A percentile compares a stretch with the other conserved stretches of the same genome.
Conservation (phyloP, 2,113 vertebrate genomes). For the Tragelaphus buxtoni region DNA sequence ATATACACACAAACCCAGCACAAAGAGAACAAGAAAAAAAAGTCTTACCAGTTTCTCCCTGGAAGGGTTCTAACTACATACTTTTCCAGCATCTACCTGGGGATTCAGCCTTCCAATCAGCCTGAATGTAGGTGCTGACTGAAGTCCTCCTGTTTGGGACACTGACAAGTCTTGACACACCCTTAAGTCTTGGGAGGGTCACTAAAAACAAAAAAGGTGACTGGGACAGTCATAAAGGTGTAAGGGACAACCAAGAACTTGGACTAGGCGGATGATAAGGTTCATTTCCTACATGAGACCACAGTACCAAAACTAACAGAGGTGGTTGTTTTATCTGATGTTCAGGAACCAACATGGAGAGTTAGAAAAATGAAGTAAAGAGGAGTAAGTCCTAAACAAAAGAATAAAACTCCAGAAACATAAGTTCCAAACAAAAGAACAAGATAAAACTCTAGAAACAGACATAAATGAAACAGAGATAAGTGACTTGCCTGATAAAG, state of each 20-base stretch:
- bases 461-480: not conserved
- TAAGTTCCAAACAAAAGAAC: not conserved
- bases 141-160: not conserved
- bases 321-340: not conserved
- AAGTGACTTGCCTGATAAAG: not conserved
- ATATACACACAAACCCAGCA: not conserved
- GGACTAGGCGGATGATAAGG: not conserved
- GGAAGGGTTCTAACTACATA: not conserved
- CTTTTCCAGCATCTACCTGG: not conserved
- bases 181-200: not conserved
- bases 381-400: not conserved
- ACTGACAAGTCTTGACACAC: not conserved
- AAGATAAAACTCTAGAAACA: not conserved
- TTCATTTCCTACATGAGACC: not conserved
- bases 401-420: not conserved
- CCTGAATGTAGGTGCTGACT: not conserved
- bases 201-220: not conserved
- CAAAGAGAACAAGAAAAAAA: not conserved
- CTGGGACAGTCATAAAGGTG: not conserved
- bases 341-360: not conserved
- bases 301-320: not conserved
- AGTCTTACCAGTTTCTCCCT: not conserved
- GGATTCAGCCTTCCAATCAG: not conserved
- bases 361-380: not conserved
- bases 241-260: not conserved